Base-by-base conservation (phyloP, 2,113 vertebrate genomes). In the Apodemus speciosus region DNA sequence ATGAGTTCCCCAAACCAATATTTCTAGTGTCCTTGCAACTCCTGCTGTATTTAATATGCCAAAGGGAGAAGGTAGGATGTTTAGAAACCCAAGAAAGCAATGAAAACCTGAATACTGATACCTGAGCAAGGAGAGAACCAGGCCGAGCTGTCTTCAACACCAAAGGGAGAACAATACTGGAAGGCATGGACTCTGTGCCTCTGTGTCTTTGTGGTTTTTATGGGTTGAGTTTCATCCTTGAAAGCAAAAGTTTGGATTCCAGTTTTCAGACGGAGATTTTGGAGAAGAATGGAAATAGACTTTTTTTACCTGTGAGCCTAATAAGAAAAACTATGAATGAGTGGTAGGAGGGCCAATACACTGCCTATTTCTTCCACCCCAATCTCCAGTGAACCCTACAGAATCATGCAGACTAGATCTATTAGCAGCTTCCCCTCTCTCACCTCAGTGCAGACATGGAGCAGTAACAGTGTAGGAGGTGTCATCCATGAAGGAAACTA, bases 401-500 rank as follows among this genome's bases (percentile, higher is more conserved):
- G 21, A 76, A 69, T 62, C 9, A 35, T 60, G 15, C 21, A 85
- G 58, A 64, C 3, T 8, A 32, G 51, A 43, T 3, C 21, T 38
- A 23, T 53, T 40, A 75, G 58, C 38, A 35, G 27, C 20, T 43
- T 87, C n/a, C 13, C 20, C 40, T 30, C 21, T 81, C 62, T 95
- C 56, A 95, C 95, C 91, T 92, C 69, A 92, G 18, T 62, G 18
- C 14, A 79, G 84, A 86, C n/a, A 84, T 18, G 27, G 88, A 76
- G 75, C 16, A 85, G 85, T n/a, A n/a, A 20, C 23, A 77, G 15
- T 4, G 27, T 43, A 43, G 27, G 85, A 7, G 40, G 18, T 35
- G 14, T 88, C 79, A 2, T 0, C 43, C 72, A 58, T 38, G 81
- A 88, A 80, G 69, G 46, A 73, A 60, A 2, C 9, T 4, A 43